Evolutionary conservation across 2,888 invertebrate genomes (phyloP).

Genomic region (Xanthia togata): DNA sequence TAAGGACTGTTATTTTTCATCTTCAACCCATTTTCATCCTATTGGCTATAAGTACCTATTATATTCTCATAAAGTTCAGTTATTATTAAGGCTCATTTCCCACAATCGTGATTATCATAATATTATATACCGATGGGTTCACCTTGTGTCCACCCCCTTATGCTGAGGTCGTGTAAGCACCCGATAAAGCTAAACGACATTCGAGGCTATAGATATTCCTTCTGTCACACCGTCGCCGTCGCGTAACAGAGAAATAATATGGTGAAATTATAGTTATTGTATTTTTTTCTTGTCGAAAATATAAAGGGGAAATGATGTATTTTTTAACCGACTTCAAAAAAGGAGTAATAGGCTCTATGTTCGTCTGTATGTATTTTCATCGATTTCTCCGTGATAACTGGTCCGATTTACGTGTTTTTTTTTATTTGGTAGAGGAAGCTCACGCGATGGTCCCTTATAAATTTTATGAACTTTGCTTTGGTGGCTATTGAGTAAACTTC

Average conservation of each 20-base stretch:
- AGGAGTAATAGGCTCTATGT: no score
- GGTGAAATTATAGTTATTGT: no score
- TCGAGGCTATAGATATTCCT: conserved; percentile 43
- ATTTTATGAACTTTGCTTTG: no score
- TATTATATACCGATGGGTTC: conserved; percentile 28
- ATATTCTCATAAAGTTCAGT: background rate
- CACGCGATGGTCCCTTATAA: no score
- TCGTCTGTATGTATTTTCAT: no score
- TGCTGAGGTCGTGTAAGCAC: conserved; percentile 43
- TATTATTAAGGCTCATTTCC: conserved; percentile 6
- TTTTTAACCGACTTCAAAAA: no score
- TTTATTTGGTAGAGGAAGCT: no score
- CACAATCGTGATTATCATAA: conserved; percentile 9
- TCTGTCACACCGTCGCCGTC: conserved; percentile 49
- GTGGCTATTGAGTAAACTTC: no score
- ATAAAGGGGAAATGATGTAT: no score
- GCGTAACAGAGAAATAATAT: conserved; percentile 4
- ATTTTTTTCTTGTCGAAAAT: no score
- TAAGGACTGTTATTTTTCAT: background rate
- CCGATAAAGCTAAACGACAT: conserved; percentile 55
- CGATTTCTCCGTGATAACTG: no score
- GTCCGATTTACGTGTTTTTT: no score
- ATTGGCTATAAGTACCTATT: background rate
- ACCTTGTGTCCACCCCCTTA: conserved; percentile 57
- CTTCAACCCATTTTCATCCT: background rate